phyloP scores from a whole-genome alignment of 2,113 vertebrate genomes.

The Phaethornis superciliosus region DNA sequence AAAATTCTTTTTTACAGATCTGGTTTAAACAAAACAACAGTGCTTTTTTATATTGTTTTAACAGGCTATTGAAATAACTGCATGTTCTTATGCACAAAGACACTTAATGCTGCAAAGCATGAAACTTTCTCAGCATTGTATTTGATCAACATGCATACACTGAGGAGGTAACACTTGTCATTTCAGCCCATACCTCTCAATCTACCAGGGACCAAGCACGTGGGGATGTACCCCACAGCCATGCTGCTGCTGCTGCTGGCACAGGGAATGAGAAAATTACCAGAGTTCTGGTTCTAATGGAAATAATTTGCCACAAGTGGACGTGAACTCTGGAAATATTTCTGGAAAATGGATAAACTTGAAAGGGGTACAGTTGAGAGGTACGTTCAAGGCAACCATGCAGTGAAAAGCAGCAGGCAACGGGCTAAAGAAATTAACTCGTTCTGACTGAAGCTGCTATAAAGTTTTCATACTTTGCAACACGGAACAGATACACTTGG shows the following conservation, averaged over 20 bases:
- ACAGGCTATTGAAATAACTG: slow-evolving; percentile 11
- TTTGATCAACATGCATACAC: slow-evolving; percentile 58
- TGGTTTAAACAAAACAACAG: slow-evolving; percentile 32
- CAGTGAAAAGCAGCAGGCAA: slow-evolving; percentile 72
- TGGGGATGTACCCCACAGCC: not conserved
- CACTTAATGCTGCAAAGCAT: slow-evolving; percentile 79
- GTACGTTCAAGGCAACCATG: slow-evolving; percentile 73
- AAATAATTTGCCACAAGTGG: not conserved
- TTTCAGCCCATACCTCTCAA: slow-evolving; percentile 76
- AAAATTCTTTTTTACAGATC: slow-evolving; percentile 37
- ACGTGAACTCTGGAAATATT: not conserved
- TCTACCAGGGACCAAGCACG: not conserved
- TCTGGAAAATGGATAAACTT: not conserved
- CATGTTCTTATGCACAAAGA: slow-evolving; percentile 54
- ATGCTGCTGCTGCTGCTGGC: not conserved
- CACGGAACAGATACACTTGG: slow-evolving; percentile 53
- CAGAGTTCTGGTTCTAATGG: not conserved
- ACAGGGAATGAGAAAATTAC: not conserved
- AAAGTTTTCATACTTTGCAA: slow-evolving; percentile 81
- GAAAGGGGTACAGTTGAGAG: slow-evolving; percentile 68
- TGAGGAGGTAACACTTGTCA: not conserved
- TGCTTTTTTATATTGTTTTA: not conserved
- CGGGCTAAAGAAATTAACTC: slow-evolving; percentile 20
- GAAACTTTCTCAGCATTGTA: slow-evolving; percentile 60
- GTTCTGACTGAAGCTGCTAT: slow-evolving; percentile 11